Evolutionary conservation across 1,140 invertebrate genomes (phyloP), one percentile per base, ranked within the genome.

Genomic region (Neodiprion pinetum): DNA sequence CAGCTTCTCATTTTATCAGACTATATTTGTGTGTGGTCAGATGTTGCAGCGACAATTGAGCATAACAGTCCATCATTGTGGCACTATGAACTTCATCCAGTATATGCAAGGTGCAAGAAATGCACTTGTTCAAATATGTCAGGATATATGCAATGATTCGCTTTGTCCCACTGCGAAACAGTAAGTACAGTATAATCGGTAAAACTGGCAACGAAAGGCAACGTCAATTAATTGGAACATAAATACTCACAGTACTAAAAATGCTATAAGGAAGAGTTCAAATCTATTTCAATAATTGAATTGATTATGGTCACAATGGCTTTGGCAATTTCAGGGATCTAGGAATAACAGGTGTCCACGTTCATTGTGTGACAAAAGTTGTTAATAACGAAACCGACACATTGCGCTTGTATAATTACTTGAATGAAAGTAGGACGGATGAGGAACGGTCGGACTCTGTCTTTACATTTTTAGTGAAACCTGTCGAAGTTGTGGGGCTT

Each of bases 61-160:
- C 50, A n/a, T 75, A 53, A 74, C 74, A 12, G 73, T 75, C 9
- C 47, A 68, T 12, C 65, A 77, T 40, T 78, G 71, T 49, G 77
- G 72, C 12, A 79, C 78, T 72, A 66, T 79, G 5, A 72, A 66
- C 48, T 76, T 79, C 17, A n/a, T 53, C 21, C 75, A 79, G 72
- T 77, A 78, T 28, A 67, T 70, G 50, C 48, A 48, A 14, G 21
- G 40, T 21, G 40, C 23, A 14, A 7, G 21, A n/a, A 70, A 77
- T 17, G 61, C 67, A 48, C 40, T 79, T 11, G 70, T 73, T 9
- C 14, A 74, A 67, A 70, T 76, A 23, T 79, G 75, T 23, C 69
- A 77, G 48, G 65, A 67, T 53, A 72, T 74, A 11, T 72, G 78
- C 23, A 75, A 78, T 21, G 67, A 76, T 47, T 79, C 77, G 7